phyloP scores from a whole-genome alignment of 2,888 invertebrate genomes.

The Lamproptera curius region DNA sequence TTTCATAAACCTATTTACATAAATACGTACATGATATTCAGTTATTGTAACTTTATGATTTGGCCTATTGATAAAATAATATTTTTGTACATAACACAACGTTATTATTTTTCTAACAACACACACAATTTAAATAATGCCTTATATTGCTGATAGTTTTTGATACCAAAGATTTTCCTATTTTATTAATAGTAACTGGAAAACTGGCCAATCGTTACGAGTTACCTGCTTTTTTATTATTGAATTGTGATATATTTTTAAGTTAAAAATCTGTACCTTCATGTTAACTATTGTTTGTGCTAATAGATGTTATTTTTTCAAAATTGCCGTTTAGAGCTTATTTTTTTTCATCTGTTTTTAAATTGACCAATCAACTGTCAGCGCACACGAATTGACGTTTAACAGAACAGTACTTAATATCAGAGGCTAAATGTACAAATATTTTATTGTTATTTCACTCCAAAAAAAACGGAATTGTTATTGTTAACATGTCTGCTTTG shows the following conservation, averaged over 20 bases:
- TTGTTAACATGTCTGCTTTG: slow-evolving; percentile 69
- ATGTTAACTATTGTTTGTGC: slow-evolving; percentile 39
- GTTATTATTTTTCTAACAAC: too few relatives aligned
- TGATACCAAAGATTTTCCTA: background rate
- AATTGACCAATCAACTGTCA: too few relatives aligned
- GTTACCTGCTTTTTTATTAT: slow-evolving; percentile 2
- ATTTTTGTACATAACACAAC: too few relatives aligned
- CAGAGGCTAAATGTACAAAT: slow-evolving; percentile 70
- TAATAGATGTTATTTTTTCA: slow-evolving; percentile 22
- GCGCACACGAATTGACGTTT: slow-evolving; percentile 29
- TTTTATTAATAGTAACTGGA: background rate
- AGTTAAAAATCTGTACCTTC: slow-evolving; percentile 41
- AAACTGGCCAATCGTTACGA: background rate
- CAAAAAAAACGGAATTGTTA: slow-evolving; percentile 48
- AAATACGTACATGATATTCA: too few relatives aligned
- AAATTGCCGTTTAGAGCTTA: too few relatives aligned
- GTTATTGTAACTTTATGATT: too few relatives aligned
- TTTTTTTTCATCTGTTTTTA: slow-evolving; percentile 22
- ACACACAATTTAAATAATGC: too few relatives aligned
- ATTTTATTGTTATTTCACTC: slow-evolving; percentile 45
- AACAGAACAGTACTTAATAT: slow-evolving; percentile 55
- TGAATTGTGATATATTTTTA: slow-evolving; percentile 23
- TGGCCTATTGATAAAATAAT: too few relatives aligned
- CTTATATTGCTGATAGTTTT: too few relatives aligned
- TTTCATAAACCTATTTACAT: too few relatives aligned